These are phyloP conservation scores for Mus caroli DNA, from an alignment of 2,797 vertebrate species.

Conservation along the genomic window DNA sequence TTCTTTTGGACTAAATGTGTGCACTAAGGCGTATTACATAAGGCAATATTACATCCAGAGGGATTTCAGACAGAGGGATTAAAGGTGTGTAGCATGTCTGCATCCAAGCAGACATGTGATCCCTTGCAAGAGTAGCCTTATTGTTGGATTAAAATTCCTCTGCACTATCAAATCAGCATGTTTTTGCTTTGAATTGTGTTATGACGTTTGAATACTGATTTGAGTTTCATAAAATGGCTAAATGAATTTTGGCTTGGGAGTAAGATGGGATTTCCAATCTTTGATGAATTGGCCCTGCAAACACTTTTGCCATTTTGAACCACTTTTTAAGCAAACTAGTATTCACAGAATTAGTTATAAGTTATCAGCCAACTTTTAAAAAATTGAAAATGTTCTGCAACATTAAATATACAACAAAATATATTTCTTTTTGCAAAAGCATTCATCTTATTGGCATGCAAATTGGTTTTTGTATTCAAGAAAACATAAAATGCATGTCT, in stretches of 20 bases:
- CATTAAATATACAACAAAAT: background rate
- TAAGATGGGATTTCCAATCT: background rate
- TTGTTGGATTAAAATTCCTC: background rate
- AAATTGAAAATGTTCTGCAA: background rate
- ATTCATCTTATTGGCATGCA: too few relatives aligned
- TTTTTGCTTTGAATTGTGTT: background rate
- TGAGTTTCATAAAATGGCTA: background rate
- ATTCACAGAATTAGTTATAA: background rate
- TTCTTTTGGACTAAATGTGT: background rate
- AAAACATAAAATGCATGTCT: background rate
- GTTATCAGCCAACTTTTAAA: background rate
- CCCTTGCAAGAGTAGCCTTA: too few relatives aligned
- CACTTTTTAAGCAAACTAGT: background rate
- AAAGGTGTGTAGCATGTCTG: background rate
- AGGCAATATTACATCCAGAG: background rate
- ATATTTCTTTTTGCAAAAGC: background rate
- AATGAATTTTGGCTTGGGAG: background rate
- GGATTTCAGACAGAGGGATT: background rate
- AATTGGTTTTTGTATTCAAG: background rate
- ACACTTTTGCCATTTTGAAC: background rate
- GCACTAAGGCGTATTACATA: background rate
- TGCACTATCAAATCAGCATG: background rate
- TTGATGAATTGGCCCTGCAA: background rate
- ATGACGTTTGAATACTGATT: background rate
- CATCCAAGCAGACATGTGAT: background rate